These are phyloP conservation scores for Odocoileus hemionus DNA, from an alignment of 2,113 vertebrate genomes.

Conservation along the genomic window DNA sequence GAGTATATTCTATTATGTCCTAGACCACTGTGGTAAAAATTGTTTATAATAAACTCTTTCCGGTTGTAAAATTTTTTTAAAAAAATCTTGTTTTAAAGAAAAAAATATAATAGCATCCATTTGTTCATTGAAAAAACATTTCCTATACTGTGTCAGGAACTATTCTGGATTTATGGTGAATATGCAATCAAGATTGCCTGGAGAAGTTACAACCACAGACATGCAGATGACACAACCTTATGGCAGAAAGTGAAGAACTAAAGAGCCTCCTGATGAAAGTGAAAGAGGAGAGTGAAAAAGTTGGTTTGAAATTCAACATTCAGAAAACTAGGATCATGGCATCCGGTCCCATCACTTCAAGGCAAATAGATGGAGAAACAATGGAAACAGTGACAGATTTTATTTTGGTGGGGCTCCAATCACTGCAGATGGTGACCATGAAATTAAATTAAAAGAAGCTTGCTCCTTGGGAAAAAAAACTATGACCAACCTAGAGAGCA, in stretches of 20 bases:
- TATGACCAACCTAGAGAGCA: not conserved
- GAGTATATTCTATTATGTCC: not conserved
- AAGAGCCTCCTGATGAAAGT: not conserved
- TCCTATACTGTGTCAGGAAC: not conserved
- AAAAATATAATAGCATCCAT: not conserved
- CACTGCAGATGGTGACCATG: not conserved
- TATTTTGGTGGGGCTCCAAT: not conserved
- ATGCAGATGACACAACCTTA: not conserved
- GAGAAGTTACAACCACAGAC: not conserved
- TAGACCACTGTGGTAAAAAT: not conserved
- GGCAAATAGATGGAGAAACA: not conserved
- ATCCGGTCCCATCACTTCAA: not conserved
- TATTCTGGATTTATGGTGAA: not conserved
- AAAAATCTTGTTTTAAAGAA: not conserved
- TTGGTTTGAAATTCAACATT: not conserved
- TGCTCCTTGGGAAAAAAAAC: not conserved
- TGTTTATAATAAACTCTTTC: not conserved
- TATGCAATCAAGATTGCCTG: not conserved
- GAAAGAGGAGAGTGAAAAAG: not conserved
- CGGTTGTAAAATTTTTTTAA: not conserved
- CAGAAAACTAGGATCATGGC: not conserved
- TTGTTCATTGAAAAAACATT: not conserved
- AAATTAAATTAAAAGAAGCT: not conserved
- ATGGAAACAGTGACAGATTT: not conserved
- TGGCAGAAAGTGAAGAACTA: not conserved